Base-by-base conservation (phyloP, 2,797 vertebrate species). In the Anomalospiza imberbis region DNA sequence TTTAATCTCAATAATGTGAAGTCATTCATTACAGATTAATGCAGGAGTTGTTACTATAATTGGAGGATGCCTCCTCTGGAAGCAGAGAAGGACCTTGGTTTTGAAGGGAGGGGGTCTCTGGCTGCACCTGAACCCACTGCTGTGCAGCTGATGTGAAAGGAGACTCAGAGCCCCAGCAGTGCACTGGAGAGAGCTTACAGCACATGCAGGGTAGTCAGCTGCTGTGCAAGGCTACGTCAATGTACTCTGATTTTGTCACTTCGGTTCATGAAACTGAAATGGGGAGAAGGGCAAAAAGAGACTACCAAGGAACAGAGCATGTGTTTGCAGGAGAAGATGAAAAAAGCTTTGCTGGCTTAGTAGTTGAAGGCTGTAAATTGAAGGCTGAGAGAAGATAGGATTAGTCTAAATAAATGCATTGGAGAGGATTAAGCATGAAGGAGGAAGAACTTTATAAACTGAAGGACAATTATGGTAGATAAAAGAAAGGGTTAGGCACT, bases 271-370 rank as follows among this genome's bases (percentile, higher is more conserved):
- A 71, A 87, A 18, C 55, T 78, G 74, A 88, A 88, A 75, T 31
- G 14, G 32, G 15, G 17, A 91, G 91, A 94, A 94, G 28, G 26
- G 34, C 44, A 73, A 75, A 88, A 74, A 79, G 22, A 79, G 9
- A 13, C 67, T 34, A 40, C 42, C 53, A 42, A 42, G 50, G 48
- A 87, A 74, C 3, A 2, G 32, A 76, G 44, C 36, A 42, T 0
- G 0, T 67, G 34, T 73, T 88, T 95, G 54, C 0, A 6, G 65
- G 60, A 85, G 63, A 66, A 78, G 85, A 93, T 89, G 90, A 82
- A 82, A 95, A 87, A 62, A 88, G 74, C 72, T 94, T 95, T 92
- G 63, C 77, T 95, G 90, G 63, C 22, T 96, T 95, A 96, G 71
- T 55, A 78, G 54, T 11, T 78, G 47, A 66, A 66, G 60, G 26